Evolutionary conservation across 2,888 invertebrate genomes (phyloP), one percentile per base, ranked within the genome.

Genomic region (Panzeria rudis): DNA sequence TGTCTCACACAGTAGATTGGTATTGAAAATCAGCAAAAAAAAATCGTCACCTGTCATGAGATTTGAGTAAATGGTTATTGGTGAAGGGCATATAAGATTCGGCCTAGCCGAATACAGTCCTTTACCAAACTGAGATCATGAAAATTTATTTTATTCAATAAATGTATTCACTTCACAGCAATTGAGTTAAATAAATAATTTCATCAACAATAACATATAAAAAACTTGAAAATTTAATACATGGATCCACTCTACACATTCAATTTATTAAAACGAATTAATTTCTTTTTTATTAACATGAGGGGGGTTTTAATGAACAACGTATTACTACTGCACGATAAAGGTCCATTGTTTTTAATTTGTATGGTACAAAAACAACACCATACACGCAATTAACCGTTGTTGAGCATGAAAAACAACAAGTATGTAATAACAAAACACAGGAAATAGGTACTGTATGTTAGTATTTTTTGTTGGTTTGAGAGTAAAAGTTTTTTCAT

Each of bases 261-360:
- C 64, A 29, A 47, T 72, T 64, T 66, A 66, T 41, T 59, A 66
- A 61, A 81, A 75, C 38, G 59, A 81, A 69, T 72, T 50, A 80
- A 56, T 66, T 66, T 20, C 5, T 52, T 38, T 38, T 38, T 38
- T 9, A 5, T 13, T 1, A 66, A 50, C 20, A 62, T 20, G 59
- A 75, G 47, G 41, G 41, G 61, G 62, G 52, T 38, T 56, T 82
- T 76, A 64, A 62, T 75, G 54, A 69, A 61, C 68, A 75, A 68
- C 83, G 61, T 83, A 59, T 72, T 71, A 71, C 8, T 64, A 25
- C n/a, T n/a, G n/a, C 17, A n/a, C 50, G 59, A 50, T 23, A 35
- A 79, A 62, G 29, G 62, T 38, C 50, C 69, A 61, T 71, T 79
- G 69, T 79, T 79, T 62, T 71, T 71, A 68, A 71, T 64, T 72